These are phyloP conservation scores for Chymomyza costata DNA, from an alignment of 1,140 invertebrate genomes.

Conservation along the genomic window DNA sequence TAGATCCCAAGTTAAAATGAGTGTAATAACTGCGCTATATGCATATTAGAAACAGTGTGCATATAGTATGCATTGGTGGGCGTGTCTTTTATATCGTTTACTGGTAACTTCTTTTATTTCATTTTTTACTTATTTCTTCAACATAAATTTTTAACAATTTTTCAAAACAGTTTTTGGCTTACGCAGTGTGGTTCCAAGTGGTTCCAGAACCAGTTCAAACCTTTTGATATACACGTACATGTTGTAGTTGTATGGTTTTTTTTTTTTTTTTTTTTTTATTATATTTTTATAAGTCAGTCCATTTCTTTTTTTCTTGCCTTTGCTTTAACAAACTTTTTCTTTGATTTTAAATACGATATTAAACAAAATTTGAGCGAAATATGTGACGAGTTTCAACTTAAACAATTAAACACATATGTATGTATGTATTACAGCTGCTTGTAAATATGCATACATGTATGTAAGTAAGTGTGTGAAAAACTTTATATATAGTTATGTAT, in stretches of 20 bases:
- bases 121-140: slow-evolving; percentile 41
- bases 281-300: too few relatives aligned
- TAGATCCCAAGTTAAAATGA: slow-evolving; percentile 15
- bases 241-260: slow-evolving; percentile 29
- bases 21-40: slow-evolving; percentile 24
- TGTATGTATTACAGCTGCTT: too few relatives aligned
- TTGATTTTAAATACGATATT: slow-evolving; percentile 29
- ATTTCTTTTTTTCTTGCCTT: too few relatives aligned
- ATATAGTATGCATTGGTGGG: slow-evolving; percentile 72
- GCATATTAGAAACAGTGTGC: slow-evolving; percentile 64
- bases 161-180: slow-evolving; percentile 56
- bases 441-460: slow-evolving; percentile 50
- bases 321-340: slow-evolving; percentile 35
- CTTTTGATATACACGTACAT: slow-evolving; percentile 62
- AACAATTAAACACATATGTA: slow-evolving; percentile 53
- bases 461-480: slow-evolving; percentile 10
- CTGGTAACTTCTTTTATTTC: slow-evolving; percentile 7
- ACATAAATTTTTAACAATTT: slow-evolving; percentile 70
- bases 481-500: slow-evolving; percentile 20
- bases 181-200: too few relatives aligned
- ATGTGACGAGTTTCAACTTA: slow-evolving; percentile 56
- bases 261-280: too few relatives aligned
- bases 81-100: slow-evolving; percentile 35
- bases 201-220: slow-evolving; percentile 26
- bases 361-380: slow-evolving; percentile 70